Conservation (phyloP, 2,113 vertebrate species). For the Malurus cyaneus region DNA sequence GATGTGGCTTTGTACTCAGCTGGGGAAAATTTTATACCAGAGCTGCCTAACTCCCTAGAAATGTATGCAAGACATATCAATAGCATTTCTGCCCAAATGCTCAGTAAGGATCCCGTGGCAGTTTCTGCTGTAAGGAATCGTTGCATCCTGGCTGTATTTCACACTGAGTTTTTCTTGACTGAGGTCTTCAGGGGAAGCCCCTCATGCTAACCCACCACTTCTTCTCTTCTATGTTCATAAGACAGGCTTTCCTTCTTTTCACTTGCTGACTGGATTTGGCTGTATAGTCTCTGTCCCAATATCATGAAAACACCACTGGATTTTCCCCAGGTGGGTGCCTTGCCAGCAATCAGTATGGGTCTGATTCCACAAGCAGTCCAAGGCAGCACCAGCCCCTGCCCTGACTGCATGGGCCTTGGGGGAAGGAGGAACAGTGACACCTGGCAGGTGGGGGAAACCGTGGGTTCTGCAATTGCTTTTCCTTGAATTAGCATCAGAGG, state of each 20-base stretch:
- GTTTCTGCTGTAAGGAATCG: background rate
- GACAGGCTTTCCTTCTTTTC: background rate
- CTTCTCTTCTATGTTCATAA: background rate
- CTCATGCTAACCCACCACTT: background rate
- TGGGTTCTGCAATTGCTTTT: background rate
- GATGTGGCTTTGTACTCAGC: background rate
- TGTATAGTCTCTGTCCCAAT: background rate
- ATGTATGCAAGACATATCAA: background rate
- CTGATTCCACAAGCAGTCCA: background rate
- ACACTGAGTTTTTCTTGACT: background rate
- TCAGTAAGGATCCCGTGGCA: background rate
- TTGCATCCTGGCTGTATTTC: background rate
- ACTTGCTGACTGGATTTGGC: background rate
- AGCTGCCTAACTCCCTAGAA: background rate
- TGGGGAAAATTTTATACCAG: background rate
- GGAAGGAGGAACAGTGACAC: background rate
- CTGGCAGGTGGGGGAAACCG: fast-evolving
- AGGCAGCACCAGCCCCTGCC: background rate
- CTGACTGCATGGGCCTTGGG: fast-evolving
- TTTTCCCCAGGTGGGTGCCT: background rate
- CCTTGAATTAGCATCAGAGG: background rate
- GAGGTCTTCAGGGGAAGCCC: background rate
- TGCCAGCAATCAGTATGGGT: background rate
- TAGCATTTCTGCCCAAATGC: background rate
- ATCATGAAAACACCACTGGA: background rate